These are phyloP conservation scores for Polia nebulosa DNA, from an alignment of 2,888 invertebrate genomes.

Conservation along the genomic window DNA sequence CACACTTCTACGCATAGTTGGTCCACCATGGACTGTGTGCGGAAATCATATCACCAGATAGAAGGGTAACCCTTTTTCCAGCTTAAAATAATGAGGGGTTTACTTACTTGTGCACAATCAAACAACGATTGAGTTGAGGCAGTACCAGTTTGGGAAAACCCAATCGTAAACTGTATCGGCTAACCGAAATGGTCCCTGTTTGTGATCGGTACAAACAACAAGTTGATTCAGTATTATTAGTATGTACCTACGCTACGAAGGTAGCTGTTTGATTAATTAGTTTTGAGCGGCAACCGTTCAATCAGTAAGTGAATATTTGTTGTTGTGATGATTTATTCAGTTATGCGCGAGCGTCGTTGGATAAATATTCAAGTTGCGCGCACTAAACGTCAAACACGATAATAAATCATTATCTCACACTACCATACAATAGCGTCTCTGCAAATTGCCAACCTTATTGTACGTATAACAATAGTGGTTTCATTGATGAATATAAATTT, in stretches of 20 bases:
- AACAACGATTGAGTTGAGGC: neutral
- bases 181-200: neutral
- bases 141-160: neutral
- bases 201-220: conserved; percentile 15
- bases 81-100: neutral
- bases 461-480: conserved; percentile 75
- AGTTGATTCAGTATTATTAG: conserved; percentile 1
- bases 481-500: conserved; percentile 84
- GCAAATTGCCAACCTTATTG: conserved; percentile 73
- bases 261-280: conserved; percentile 16
- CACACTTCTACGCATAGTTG: too few species aligned
- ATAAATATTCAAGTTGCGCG: conserved; percentile 51
- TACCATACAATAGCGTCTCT: conserved; percentile 68
- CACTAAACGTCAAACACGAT: conserved; percentile 54
- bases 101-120: neutral
- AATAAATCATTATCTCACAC: conserved; percentile 65
- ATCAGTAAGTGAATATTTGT: conserved; percentile 20
- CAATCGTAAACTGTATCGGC: neutral
- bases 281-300: neutral
- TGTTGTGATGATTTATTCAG: conserved; percentile 32
- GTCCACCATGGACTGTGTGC: too few species aligned
- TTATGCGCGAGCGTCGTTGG: conserved; percentile 19
- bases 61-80: neutral
- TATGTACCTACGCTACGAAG: too few species aligned
- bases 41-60: too few species aligned